Conservation (phyloP, 2,797 vertebrate genomes). For the Hipposideros larvatus region DNA sequence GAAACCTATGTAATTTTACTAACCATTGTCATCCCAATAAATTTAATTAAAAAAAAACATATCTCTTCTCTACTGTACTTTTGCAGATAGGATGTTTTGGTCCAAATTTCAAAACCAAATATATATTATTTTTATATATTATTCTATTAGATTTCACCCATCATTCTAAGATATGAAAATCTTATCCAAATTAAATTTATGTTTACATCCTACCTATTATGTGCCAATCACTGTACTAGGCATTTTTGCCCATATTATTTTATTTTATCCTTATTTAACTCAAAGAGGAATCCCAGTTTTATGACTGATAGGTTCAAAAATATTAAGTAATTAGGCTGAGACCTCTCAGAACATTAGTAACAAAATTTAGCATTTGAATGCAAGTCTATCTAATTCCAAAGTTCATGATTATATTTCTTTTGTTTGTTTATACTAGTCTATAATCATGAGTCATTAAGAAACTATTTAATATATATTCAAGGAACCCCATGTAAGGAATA, state of each 20-base stretch:
- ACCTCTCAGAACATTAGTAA: background rate
- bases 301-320: background rate
- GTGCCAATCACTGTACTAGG: background rate
- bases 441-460: background rate
- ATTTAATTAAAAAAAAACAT: background rate
- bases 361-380: background rate
- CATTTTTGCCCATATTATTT: background rate
- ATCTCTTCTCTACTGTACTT: background rate
- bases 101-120: background rate
- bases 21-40: no score
- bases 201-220: background rate
- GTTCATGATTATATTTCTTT: constrained; percentile 12
- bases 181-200: constrained; percentile 25
- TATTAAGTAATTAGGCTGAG: background rate
- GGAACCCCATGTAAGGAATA: background rate
- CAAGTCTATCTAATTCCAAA: background rate
- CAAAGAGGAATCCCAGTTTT: background rate
- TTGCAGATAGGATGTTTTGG: background rate
- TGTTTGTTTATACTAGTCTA: constrained; percentile 7
- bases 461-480: background rate
- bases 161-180: background rate
- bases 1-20: no score
- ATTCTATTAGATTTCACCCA: background rate
- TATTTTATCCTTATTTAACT: constrained; percentile 20
- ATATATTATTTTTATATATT: background rate